Percentiles rank a stretch among this genome's conserved stretches.
Evolutionary conservation across 2,797 vertebrate genomes (phyloP).

Genomic region (Halcyon smyrnensis): DNA sequence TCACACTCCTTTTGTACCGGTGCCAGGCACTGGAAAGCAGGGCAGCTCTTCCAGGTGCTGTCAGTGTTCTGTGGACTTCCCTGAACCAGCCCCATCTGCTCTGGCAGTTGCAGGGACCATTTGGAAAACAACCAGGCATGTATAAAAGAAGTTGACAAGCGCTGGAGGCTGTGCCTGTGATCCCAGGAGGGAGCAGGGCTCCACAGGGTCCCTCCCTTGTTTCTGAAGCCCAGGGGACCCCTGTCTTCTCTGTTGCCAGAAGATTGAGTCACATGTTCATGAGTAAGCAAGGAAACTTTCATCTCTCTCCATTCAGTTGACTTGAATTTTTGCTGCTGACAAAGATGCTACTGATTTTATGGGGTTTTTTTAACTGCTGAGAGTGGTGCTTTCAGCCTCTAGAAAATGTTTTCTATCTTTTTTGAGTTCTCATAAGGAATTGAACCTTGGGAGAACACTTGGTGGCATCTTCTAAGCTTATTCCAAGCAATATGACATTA

Average conservation of each 20-base stretch:
- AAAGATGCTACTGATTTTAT: neutral
- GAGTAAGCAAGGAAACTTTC: neutral
- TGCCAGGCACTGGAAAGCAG: neutral
- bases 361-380: neutral
- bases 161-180: neutral
- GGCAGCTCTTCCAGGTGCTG: neutral
- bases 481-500: neutral
- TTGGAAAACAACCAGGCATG: neutral
- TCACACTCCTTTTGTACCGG: neutral
- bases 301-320: neutral
- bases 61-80: neutral
- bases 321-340: neutral
- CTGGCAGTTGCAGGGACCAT: too few species aligned
- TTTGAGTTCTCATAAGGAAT: neutral
- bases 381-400: neutral
- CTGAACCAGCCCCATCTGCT: neutral
- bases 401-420: neutral
- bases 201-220: rapidly evolving
- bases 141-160: neutral
- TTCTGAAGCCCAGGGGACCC: neutral
- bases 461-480: neutral
- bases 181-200: neutral
- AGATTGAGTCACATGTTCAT: neutral
- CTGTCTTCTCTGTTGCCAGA: rapidly evolving
- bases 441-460: neutral